phyloP scores from a whole-genome alignment of 2,888 invertebrate species.

The Oligia latruncula region DNA sequence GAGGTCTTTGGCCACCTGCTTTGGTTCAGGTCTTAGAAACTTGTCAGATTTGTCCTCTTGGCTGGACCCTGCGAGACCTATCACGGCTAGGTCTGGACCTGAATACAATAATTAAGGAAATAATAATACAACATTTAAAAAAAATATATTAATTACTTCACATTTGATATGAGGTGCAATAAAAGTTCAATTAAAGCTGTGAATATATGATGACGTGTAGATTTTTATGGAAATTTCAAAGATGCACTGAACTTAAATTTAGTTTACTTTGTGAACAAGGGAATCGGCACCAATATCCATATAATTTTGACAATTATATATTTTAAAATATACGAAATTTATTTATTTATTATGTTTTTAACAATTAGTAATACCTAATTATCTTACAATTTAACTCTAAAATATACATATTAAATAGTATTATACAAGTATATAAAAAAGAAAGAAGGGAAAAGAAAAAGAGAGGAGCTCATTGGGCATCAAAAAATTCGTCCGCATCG shows the following conservation, averaged over 20 bases:
- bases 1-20: conserved; percentile 77
- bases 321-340: not conserved
- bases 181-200: conserved; percentile 11
- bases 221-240: conserved; percentile 1
- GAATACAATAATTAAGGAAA: conserved; percentile 42
- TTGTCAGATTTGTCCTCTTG: conserved; percentile 79
- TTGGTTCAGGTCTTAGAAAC: conserved; percentile 82
- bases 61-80: conserved; percentile 91
- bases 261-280: too few species aligned
- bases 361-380: too few species aligned
- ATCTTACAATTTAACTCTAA: too few species aligned
- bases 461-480: too few species aligned
- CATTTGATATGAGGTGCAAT: not conserved
- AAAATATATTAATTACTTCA: not conserved
- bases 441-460: too few species aligned
- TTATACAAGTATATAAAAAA: too few species aligned
- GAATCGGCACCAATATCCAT: too few species aligned
- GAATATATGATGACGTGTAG: not conserved
- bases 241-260: too few species aligned
- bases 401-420: too few species aligned
- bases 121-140: too few species aligned
- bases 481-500: too few species aligned
- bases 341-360: too few species aligned
- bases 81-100: conserved; percentile 94
- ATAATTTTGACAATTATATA: not conserved